Evolutionary conservation across 2,888 invertebrate genomes (phyloP), one percentile per base, ranked within the genome.

Genomic region (Griposia aprilina): DNA sequence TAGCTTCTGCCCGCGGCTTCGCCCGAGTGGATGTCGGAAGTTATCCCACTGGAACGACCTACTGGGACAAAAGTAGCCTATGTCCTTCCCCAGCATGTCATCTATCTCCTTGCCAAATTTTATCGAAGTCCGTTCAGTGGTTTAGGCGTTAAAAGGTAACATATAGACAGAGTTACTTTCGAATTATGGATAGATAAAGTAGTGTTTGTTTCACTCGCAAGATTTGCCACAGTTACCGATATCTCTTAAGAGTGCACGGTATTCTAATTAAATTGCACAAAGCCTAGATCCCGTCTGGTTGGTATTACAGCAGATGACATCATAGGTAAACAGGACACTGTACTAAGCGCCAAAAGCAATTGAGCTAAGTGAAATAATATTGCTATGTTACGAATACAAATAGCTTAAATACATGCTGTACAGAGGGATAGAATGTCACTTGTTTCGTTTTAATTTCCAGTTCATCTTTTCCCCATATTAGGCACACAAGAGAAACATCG

Each of bases 251-350:
- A n/a, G n/a, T n/a, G n/a, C n/a, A n/a, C n/a, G 10, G 66, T 83
- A 83, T 83, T 66, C 11, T 60, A 83, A 83, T 67, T 78, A 62
- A 83, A 78, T 78, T 83, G 48, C 67, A 83, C 60, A 67, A 77
- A 78, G 60, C 55, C 60, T 83, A 83, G 59, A 55, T 83, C 66
- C 79, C 10, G 55, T 60, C 17, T 67, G 17, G 36, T 68, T 62
- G 26, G 30, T 80, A 75, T 69, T 72, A 50, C 70, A n/a, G 45
- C 45, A 23, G 36, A 69, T 83, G 76, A 82, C 63, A 57, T 83
- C 82, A 83, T 81, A 69, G 84, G 52, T 80, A 55, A 68, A 68
- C 45, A 59, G 70, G 67, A 60, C 52, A 71, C 30, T 50, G 74
- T 26, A 36, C n/a, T 67, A 48, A 74, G 82, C 50, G 81, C 74